These are phyloP conservation scores for Hetaerina titia DNA, from an alignment of 2,888 invertebrate genomes.

Conservation along the genomic window DNA sequence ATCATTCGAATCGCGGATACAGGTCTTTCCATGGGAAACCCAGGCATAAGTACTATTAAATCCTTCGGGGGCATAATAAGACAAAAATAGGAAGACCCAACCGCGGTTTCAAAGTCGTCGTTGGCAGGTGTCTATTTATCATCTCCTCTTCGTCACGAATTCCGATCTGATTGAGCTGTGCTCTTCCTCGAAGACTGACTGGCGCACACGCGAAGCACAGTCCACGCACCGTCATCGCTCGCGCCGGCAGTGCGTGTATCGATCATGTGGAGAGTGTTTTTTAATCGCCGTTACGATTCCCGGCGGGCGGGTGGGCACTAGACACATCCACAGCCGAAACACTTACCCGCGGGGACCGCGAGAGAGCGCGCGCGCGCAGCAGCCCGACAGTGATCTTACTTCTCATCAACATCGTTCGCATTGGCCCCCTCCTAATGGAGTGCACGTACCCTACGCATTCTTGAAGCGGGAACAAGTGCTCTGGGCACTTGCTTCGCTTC, in stretches of 20 bases:
- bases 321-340: background rate
- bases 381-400: background rate
- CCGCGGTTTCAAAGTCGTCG: background rate
- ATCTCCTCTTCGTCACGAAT: background rate
- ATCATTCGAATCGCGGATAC: background rate
- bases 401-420: background rate
- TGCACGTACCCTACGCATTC: background rate
- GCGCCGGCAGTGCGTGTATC: background rate
- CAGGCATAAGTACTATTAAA: background rate
- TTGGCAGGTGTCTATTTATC: background rate
- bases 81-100: background rate
- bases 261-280: background rate
- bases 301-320: background rate
- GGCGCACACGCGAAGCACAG: background rate
- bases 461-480: background rate
- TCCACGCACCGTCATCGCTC: background rate
- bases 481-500: background rate
- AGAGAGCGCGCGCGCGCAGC: background rate
- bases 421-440: background rate
- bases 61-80: too few species aligned
- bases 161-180: background rate
- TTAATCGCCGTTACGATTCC: background rate
- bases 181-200: background rate
- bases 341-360: background rate
- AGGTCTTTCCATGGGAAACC: background rate